phyloP scores from a whole-genome alignment of 2,113 vertebrate genomes.

The Electrona antarctica region DNA sequence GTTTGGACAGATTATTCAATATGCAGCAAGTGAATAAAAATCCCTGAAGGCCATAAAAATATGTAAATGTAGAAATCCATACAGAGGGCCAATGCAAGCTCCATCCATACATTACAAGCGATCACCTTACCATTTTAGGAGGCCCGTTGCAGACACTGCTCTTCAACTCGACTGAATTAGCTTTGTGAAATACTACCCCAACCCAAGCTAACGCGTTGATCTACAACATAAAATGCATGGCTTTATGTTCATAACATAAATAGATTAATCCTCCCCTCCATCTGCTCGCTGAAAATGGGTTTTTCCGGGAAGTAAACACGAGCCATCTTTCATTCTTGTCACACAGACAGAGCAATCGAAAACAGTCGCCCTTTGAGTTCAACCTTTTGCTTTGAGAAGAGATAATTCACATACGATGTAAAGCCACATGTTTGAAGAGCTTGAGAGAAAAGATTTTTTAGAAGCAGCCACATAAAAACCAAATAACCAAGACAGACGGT shows the following conservation, averaged over 20 bases:
- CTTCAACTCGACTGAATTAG: slow-evolving; percentile 12
- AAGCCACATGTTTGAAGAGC: slow-evolving; percentile 3
- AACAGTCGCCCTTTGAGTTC: slow-evolving; percentile 1
- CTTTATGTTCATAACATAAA: slow-evolving; percentile 1
- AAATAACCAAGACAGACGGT: neutral
- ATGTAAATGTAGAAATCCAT: neutral
- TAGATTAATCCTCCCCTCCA: slow-evolving; percentile 3
- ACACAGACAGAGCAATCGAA: neutral
- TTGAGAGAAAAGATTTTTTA: neutral
- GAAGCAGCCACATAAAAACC: neutral
- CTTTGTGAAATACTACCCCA: slow-evolving; percentile 10
- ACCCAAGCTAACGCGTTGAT: slow-evolving; percentile 4
- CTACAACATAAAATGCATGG: slow-evolving; percentile 12
- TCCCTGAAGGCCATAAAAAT: neutral
- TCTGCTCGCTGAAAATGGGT: neutral
- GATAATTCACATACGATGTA: slow-evolving; percentile 1
- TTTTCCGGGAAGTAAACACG: slow-evolving; percentile 24
- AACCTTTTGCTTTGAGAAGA: neutral
- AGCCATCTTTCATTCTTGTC: neutral
- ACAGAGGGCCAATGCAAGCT: neutral
- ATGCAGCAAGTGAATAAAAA: neutral
- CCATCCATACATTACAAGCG: slow-evolving; percentile 23
- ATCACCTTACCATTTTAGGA: slow-evolving; percentile 47
- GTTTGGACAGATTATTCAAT: neutral
- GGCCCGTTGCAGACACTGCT: slow-evolving; percentile 16